Evolutionary conservation across 2,797 vertebrate species (phyloP), one percentile per base, ranked within the genome.

Genomic region (Orientallactaga sibirica): DNA sequence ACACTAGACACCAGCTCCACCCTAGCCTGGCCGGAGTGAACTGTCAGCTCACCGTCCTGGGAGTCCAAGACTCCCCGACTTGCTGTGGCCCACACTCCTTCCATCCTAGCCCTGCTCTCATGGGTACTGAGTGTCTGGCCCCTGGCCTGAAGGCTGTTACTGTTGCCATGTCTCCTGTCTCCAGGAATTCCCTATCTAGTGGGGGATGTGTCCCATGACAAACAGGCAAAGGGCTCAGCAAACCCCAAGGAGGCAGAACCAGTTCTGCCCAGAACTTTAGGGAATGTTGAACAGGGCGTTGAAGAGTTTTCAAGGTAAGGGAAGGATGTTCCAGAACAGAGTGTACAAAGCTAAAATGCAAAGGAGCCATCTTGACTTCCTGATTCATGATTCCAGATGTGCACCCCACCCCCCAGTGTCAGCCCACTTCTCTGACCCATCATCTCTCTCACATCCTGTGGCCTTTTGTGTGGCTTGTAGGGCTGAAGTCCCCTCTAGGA

Each of bases 401-500:
- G 71, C 73, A 37, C 79, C 55, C 55, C n/a, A n/a, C n/a, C 48
- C 48, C 58, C 41, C 20, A 58, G 37, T 24, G 82, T 73, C 7
- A 27, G n/a, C 71, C 67, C 20, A 10, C 24, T 41, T 41, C 48
- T 41, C 73, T 7, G 61, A 66, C 62, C 74, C 74, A 77, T 76
- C 29, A 18, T 61, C 37, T 33, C 84, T 86, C 71, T 86, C 27
- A 14, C 66, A 68, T 58, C 37, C 85, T 48, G 58, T 48, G 27
- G 58, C 43, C 73, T 62, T 29, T 55, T 55, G 61, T 55, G 61
- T 18, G 25, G 19, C 75, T 14, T 5, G 5, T 62, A 79, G 82
- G 37, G n/a, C 66, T 0, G 2, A 66, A 75, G 84, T 29, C 77
- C 84, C 88, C 89, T 90, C 92, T 61, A 93, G 96, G 96, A 89